A percentile compares a stretch with the other conserved stretches of the same genome.
These are phyloP conservation scores for Gymnodraco acuticeps DNA, from an alignment of 2,797 vertebrate genomes.

Conservation along the genomic window DNA sequence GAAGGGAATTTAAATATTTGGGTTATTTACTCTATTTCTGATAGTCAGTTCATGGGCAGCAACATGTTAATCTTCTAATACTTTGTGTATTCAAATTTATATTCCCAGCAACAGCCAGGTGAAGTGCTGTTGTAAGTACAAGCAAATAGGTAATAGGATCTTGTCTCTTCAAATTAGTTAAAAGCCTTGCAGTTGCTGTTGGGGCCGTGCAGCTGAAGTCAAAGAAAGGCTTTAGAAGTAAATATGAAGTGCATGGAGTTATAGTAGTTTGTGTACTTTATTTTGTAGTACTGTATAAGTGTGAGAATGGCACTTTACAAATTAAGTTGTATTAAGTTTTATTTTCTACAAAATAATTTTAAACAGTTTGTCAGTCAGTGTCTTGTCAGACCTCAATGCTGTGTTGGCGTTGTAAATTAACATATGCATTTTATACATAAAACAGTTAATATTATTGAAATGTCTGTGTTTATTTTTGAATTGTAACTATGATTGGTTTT, in stretches of 20 bases:
- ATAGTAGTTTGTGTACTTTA: slow-evolving; percentile 17
- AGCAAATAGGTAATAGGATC: slow-evolving; percentile 65
- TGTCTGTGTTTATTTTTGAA: too few relatives aligned
- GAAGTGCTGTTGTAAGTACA: slow-evolving; percentile 61
- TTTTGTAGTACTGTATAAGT: not conserved
- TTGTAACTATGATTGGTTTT: not conserved
- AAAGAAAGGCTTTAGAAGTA: slow-evolving; percentile 43
- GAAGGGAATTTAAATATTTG: not conserved
- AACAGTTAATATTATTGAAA: too few relatives aligned
- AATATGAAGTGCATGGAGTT: slow-evolving; percentile 38
- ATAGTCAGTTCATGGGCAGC: not conserved
- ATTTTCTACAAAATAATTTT: not conserved
- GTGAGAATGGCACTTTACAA: not conserved
- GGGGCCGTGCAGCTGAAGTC: slow-evolving; percentile 46
- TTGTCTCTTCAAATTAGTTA: slow-evolving; percentile 76
- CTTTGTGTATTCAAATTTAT: slow-evolving; percentile 23
- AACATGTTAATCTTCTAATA: too few relatives aligned
- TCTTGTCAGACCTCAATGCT: not conserved
- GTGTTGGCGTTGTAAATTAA: not conserved
- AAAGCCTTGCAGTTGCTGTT: slow-evolving; percentile 67
- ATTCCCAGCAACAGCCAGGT: slow-evolving; percentile 39
- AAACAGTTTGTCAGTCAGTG: not conserved
- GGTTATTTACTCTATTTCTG: not conserved
- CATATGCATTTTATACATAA: not conserved
- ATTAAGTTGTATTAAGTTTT: not conserved